Evolutionary conservation across 2,888 invertebrate species (phyloP).

Genomic region (Lasioglossum zephyrum): DNA sequence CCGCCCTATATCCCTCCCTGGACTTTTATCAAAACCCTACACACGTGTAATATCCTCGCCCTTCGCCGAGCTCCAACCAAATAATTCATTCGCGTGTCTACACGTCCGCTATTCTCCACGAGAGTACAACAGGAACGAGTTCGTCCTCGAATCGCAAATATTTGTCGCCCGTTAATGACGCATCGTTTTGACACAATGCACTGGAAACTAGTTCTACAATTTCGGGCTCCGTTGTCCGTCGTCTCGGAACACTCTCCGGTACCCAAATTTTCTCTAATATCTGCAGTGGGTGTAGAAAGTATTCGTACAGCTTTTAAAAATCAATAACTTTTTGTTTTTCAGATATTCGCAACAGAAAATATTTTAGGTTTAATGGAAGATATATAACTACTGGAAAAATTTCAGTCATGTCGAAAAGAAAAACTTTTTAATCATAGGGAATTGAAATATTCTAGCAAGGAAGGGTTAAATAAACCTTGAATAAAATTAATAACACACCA

Average conservation of each 20-base stretch:
- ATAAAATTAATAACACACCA: neutral
- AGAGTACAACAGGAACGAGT: neutral
- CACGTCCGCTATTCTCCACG: neutral
- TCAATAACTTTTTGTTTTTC: too few relatives aligned
- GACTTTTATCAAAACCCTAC: conserved; percentile 20
- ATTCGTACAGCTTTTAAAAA: too few relatives aligned
- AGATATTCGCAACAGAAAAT: too few relatives aligned
- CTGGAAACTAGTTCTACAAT: neutral
- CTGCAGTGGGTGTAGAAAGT: too few relatives aligned
- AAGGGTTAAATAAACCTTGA: too few relatives aligned
- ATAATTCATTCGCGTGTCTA: conserved; percentile 34
- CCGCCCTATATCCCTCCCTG: conserved; percentile 26
- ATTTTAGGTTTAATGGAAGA: too few relatives aligned
- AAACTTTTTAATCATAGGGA: too few relatives aligned
- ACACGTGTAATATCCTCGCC: conserved; percentile 26
- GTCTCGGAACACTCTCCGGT: neutral
- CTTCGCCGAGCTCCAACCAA: neutral
- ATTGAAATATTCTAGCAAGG: too few relatives aligned
- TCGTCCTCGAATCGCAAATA: neutral
- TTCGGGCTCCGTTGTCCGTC: neutral
- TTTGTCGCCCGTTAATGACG: neutral
- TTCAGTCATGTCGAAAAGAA: too few relatives aligned
- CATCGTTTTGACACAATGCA: neutral
- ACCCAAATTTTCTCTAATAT: too few relatives aligned
- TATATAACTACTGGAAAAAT: too few relatives aligned